These are phyloP conservation scores for Eulimnadia texana DNA, from an alignment of 1,140 invertebrate species.

Conservation along the genomic window DNA sequence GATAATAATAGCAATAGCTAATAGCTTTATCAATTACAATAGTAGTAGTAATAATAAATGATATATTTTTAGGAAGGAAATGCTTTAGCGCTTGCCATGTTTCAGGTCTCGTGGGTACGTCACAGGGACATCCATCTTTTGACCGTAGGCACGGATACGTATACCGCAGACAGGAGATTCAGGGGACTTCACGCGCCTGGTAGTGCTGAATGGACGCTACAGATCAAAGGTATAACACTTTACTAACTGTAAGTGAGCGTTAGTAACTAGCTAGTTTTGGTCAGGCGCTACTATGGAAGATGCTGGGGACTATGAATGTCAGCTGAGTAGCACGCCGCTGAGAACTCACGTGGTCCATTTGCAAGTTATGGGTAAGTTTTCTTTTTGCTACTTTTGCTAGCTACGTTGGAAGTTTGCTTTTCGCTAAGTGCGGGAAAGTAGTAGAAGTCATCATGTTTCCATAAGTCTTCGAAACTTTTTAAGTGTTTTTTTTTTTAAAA, in stretches of 20 bases:
- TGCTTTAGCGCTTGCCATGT: background rate
- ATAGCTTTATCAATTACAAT: too few species aligned
- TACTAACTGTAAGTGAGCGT: background rate
- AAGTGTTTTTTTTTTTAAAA: too few species aligned
- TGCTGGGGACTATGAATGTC: conserved; percentile 57
- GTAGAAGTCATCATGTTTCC: too few species aligned
- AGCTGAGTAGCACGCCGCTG: conserved; percentile 73
- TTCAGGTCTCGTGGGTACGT: conserved; percentile 30
- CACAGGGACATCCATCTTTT: conserved; percentile 27
- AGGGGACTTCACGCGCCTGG: conserved; percentile 21
- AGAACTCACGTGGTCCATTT: conserved; percentile 74
- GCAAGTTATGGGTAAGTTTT: conserved; percentile 67
- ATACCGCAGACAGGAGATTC: conserved; percentile 21
- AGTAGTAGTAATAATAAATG: too few species aligned
- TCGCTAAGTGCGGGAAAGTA: too few species aligned
- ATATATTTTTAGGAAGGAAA: too few species aligned
- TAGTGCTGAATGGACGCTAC: conserved; percentile 75
- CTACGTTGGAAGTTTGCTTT: too few species aligned
- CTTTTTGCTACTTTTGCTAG: too few species aligned
- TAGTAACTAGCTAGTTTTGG: too few species aligned
- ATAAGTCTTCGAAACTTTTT: too few species aligned
- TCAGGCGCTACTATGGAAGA: conserved; percentile 23
- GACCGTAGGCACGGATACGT: conserved; percentile 26
- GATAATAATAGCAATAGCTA: too few species aligned
- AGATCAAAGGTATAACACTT: conserved; percentile 43